Percentiles rank a stretch among this genome's conserved stretches.
phyloP scores from a whole-genome alignment of 1,140 invertebrate genomes.

The Anoplolepis gracilipes region DNA sequence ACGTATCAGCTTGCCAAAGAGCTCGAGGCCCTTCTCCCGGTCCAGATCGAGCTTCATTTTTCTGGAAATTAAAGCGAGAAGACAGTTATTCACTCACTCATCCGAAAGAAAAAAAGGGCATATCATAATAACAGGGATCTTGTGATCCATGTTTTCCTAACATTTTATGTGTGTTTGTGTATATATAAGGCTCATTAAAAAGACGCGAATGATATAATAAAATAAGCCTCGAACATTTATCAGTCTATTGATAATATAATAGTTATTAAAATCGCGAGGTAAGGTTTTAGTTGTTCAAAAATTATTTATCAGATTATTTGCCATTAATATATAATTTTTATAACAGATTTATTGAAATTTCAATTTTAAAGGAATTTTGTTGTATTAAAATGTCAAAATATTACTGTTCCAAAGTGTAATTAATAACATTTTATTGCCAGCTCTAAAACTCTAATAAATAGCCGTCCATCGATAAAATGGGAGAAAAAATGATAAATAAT shows the following conservation, averaged over 20 bases:
- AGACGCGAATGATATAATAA: neutral
- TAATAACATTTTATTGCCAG: neutral
- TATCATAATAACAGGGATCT: neutral
- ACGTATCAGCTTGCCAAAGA: slow-evolving; percentile 92
- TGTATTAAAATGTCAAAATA: neutral
- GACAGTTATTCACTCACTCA: neutral
- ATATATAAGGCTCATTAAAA: neutral
- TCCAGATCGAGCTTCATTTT: slow-evolving; percentile 88
- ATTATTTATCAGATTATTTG: neutral
- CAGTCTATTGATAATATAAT: too few species aligned
- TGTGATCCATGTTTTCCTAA: slow-evolving; percentile 10
- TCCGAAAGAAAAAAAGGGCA: neutral
- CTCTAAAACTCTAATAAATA: too few species aligned
- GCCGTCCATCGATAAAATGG: neutral
- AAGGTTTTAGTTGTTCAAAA: neutral
- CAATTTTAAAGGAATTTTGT: neutral
- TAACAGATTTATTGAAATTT: neutral
- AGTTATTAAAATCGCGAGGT: neutral
- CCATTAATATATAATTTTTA: too few species aligned
- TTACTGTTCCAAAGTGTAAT: neutral
- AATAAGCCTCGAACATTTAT: neutral
- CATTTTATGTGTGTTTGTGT: neutral
- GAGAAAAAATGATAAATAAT: slow-evolving; percentile 22
- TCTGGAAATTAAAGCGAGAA: slow-evolving; percentile 68
- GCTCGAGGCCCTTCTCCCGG: slow-evolving; percentile 87